A percentile compares a stretch with the other conserved stretches of the same genome.
These are phyloP conservation scores for Mylabris sibirica DNA, from an alignment of 2,888 invertebrate species.

Conservation along the genomic window DNA sequence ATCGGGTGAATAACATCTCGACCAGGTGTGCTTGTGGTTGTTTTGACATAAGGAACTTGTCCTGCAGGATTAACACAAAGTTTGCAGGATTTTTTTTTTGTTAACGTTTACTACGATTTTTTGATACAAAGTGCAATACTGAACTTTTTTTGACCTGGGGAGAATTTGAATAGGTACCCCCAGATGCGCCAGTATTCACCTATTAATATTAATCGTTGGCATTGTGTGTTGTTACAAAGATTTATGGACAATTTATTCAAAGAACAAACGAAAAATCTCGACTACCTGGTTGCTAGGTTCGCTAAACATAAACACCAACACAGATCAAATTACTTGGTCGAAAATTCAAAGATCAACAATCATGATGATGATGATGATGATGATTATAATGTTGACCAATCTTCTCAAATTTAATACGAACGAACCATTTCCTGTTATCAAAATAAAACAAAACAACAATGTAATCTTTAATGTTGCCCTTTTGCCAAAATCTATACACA, in stretches of 20 bases:
- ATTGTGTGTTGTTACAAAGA: neutral
- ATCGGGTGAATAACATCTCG: neutral
- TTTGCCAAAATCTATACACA: neutral
- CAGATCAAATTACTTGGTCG: neutral
- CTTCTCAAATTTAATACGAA: neutral
- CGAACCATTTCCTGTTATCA: neutral
- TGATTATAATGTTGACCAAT: neutral
- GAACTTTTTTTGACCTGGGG: neutral
- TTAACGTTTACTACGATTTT: too few relatives aligned
- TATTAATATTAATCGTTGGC: neutral
- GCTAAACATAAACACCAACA: neutral
- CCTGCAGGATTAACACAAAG: neutral
- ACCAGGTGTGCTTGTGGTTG: slow-evolving; percentile 2
- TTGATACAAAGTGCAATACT: neutral
- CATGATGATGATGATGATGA: neutral
- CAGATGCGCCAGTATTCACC: neutral
- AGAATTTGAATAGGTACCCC: too few relatives aligned
- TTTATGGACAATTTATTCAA: slow-evolving; percentile 7
- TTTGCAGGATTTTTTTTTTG: neutral
- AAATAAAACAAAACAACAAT: neutral
- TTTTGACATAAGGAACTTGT: neutral
- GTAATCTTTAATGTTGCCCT: neutral
- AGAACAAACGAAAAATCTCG: neutral
- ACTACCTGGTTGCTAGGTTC: slow-evolving; percentile 7
- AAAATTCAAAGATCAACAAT: neutral